phyloP scores from a whole-genome alignment of 1,140 invertebrate species.

The Wasmannia auropunctata region DNA sequence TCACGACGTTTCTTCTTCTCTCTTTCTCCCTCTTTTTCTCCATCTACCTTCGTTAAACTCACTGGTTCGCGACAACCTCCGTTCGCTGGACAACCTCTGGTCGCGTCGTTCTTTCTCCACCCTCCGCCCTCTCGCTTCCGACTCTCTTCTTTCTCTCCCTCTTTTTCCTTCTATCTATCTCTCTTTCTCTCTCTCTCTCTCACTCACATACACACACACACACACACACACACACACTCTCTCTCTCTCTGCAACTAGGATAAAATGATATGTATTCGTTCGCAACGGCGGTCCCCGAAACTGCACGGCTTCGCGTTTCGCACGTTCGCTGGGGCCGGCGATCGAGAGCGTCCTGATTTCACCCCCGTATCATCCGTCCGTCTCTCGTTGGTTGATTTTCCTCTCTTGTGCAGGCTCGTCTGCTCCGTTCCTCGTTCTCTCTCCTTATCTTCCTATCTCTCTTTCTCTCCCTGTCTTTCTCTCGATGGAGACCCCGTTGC shows the following conservation, averaged over 20 bases:
- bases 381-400: conserved; percentile 6
- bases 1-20: background rate
- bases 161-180: background rate
- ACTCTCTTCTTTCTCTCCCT: background rate
- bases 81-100: background rate
- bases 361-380: conserved; percentile 29
- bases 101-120: conserved; percentile 8
- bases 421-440: background rate
- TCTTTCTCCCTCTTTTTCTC: background rate
- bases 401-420: background rate
- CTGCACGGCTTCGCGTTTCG: background rate
- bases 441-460: conserved; percentile 1
- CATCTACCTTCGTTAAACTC: conserved; percentile 16
- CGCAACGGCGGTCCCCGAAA: conserved; percentile 23
- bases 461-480: background rate
- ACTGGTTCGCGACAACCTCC: background rate
- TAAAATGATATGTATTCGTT: conserved; percentile 58
- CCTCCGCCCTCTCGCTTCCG: background rate
- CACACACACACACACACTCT: background rate
- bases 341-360: conserved; percentile 25
- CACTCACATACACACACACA: no score
- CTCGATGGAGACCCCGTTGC: conserved; percentile 32
- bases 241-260: conserved; percentile 39
- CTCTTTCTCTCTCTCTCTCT: background rate
- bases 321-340: conserved; percentile 8